A percentile compares a stretch with the other conserved stretches of the same genome.
Conservation (phyloP, 1,140 invertebrate species). For the Plodia interpunctella region DNA sequence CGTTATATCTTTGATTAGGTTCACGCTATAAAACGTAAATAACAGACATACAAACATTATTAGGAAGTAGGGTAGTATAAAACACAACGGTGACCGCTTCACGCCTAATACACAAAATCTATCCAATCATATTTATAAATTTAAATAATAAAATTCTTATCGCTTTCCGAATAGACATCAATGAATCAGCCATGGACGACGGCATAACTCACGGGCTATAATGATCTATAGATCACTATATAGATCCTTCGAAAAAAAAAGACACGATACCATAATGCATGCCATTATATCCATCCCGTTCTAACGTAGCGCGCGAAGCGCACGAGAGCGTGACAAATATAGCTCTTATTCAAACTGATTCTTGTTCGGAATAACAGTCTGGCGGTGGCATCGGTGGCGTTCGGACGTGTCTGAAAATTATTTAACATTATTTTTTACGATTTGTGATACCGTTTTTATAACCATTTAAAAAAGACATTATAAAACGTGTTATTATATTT, state of each 20-base stretch:
- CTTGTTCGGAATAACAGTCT: slow-evolving; percentile 36
- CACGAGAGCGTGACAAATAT: slow-evolving; percentile 29
- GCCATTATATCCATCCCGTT: slow-evolving; percentile 49
- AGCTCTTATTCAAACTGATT: slow-evolving; percentile 48
- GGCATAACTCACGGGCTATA: slow-evolving; percentile 59
- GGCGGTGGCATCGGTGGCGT: slow-evolving; percentile 14
- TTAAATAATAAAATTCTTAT: slow-evolving; percentile 48
- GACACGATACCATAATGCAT: slow-evolving; percentile 57
- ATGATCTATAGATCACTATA: slow-evolving; percentile 48
- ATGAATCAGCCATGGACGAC: slow-evolving; percentile 39
- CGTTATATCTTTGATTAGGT: no score
- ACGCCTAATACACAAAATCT: neutral
- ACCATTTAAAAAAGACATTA: neutral
- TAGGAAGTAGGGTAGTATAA: no score
- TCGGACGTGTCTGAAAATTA: slow-evolving; percentile 23
- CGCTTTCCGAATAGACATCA: slow-evolving; percentile 31
- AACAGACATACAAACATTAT: no score
- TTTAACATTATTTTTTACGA: slow-evolving; percentile 10
- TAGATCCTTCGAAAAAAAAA: slow-evolving; percentile 60
- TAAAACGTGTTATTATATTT: neutral
- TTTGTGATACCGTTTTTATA: slow-evolving; percentile 4
- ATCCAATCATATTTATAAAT: slow-evolving; percentile 17
- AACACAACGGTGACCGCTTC: no score
- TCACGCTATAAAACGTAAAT: no score
- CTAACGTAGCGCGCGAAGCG: slow-evolving; percentile 13